Conservation (phyloP, 2,113 vertebrate species). For the Macaca fascicularis region T2T-MFA8v1.1 NC_088379.1:32287501-32288000, state of each 20-base stretch:
- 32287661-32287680: neutral
- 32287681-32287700: neutral
- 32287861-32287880: neutral
- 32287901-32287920: neutral
- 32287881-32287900: neutral
- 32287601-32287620: neutral
- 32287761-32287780: neutral
- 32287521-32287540: neutral
- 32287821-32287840: neutral
- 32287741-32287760: neutral
- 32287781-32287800: neutral
- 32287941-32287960: slow-evolving; percentile 32
- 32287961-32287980: neutral
- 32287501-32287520: neutral
- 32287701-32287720: neutral
- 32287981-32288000: slow-evolving; percentile 60
- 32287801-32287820: neutral
- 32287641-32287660: neutral
- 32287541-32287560: neutral
- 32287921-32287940: neutral
- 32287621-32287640: neutral
- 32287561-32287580: neutral
- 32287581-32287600: neutral
- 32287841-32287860: neutral
- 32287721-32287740: neutral